A percentile compares a stretch with the other conserved stretches of the same genome.
Conservation (phyloP, 2,113 vertebrate species). For the Galemys pyrenaicus region DNA sequence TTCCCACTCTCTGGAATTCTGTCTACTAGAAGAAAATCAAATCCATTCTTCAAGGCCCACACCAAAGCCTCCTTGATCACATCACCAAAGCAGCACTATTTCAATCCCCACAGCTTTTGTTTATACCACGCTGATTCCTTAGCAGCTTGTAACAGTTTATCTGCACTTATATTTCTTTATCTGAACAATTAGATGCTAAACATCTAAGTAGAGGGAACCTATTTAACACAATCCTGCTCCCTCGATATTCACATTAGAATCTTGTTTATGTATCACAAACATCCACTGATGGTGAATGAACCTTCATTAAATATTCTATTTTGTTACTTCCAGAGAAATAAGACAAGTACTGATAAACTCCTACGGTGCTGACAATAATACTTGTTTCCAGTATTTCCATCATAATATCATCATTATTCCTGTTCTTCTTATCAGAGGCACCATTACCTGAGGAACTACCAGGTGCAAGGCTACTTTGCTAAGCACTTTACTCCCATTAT, state of each 20-base stretch:
- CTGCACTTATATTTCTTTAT: not conserved
- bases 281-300: not conserved
- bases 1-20: not conserved
- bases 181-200: not conserved
- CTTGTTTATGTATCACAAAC: not conserved
- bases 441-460: not conserved
- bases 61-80: conserved; percentile 18
- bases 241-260: not conserved
- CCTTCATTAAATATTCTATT: not conserved
- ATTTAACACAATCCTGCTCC: not conserved
- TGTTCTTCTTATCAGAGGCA: not conserved
- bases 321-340: not conserved
- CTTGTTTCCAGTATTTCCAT: not conserved
- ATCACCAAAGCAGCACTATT: not conserved
- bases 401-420: not conserved
- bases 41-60: conserved; percentile 36
- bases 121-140: not conserved
- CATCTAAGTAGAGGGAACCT: not conserved
- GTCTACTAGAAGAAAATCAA: not conserved
- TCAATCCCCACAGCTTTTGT: not conserved
- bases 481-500: not conserved
- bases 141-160: not conserved
- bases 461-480: not conserved
- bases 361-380: not conserved
- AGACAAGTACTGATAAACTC: not conserved